phyloP scores from a whole-genome alignment of 1,140 invertebrate genomes.

The Glossosoma conforme region DNA sequence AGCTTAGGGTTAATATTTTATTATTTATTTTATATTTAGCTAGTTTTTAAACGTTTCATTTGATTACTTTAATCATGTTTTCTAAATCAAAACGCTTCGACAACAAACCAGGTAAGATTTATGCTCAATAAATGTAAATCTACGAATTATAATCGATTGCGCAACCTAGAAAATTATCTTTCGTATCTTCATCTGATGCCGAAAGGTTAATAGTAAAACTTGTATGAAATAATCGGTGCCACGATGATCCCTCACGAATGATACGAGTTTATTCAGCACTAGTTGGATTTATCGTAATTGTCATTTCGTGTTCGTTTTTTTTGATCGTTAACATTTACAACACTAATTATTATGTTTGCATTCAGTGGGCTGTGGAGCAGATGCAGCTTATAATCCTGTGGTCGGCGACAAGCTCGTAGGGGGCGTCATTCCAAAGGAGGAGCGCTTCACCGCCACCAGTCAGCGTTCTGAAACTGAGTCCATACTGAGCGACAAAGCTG shows the following conservation, averaged over 20 bases:
- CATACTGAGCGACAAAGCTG: constrained; percentile 22
- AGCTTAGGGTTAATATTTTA: no score
- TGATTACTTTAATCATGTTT: no score
- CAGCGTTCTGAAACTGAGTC: constrained; percentile 25
- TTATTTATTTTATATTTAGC: no score
- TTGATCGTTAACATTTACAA: background rate
- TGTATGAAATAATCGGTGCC: constrained; percentile 6
- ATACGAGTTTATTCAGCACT: background rate
- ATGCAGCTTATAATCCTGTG: constrained; percentile 22
- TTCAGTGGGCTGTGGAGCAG: constrained; percentile 28
- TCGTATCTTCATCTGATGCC: background rate
- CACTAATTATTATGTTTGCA: background rate
- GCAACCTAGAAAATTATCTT: background rate
- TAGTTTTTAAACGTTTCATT: no score
- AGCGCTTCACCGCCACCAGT: constrained; percentile 9
- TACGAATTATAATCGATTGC: background rate
- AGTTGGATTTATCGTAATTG: background rate
- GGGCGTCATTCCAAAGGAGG: constrained; percentile 23
- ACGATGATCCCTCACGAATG: no score
- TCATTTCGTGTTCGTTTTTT: no score
- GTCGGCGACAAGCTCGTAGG: constrained; percentile 15
- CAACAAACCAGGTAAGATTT: constrained; percentile 17
- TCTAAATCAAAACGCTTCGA: constrained; percentile 23
- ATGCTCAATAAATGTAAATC: background rate
- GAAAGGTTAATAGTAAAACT: background rate